Base-by-base conservation (phyloP, 37 sponge, comb jelly and placozoan species). In the Diacarnus erythraeanus region DNA sequence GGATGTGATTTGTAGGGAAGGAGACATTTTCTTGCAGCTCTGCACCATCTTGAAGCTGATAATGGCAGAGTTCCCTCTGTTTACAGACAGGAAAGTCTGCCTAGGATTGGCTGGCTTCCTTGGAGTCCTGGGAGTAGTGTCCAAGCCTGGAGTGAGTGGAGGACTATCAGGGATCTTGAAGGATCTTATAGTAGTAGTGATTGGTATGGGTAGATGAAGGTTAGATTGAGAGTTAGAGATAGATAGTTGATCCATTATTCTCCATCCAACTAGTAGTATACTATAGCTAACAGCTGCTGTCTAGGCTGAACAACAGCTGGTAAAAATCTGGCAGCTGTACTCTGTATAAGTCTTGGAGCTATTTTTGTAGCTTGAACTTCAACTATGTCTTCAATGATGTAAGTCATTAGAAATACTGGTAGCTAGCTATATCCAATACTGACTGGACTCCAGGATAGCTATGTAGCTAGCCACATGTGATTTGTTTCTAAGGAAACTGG, bases 31-130 rank as follows among this genome's bases (percentile, higher is more conserved):
- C 5, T 10, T 31, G 23, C 37, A 23, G 21, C 68, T 30, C 21
- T 39, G 38, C 70, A 71, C 81, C 60, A 80, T 36, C 81, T 80
- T 57, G 72, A 80, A 80, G 42, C 81, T 57, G 59, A 80, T 5
- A 2, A 80, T 58, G 42, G 72, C 72, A 23, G 81, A 80, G 29
- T 58, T 51, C 21, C 31, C 54, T 26, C 42, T 56, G 1, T 12
- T 41, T 15, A 44, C 72, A 35, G 43, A 42, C n/a, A 30, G 31
- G 1, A 60, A 27, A n/a, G 72, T 35, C 38, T 71, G 71, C 18
- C 42, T 57, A 5, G 81, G 81, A 22, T 80, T 54, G 20, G 37
- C 25, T 5, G 72, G 61, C 71, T 80, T 80, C 34, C 81, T 57
- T 58, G 81, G 81, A 1, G 81, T 80, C 41, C 72, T 70, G 1